A percentile compares a stretch with the other conserved stretches of the same genome.
These are phyloP conservation scores for Lepidurus couesii DNA, from an alignment of 1,140 invertebrate genomes.

Conservation along the genomic window DNA sequence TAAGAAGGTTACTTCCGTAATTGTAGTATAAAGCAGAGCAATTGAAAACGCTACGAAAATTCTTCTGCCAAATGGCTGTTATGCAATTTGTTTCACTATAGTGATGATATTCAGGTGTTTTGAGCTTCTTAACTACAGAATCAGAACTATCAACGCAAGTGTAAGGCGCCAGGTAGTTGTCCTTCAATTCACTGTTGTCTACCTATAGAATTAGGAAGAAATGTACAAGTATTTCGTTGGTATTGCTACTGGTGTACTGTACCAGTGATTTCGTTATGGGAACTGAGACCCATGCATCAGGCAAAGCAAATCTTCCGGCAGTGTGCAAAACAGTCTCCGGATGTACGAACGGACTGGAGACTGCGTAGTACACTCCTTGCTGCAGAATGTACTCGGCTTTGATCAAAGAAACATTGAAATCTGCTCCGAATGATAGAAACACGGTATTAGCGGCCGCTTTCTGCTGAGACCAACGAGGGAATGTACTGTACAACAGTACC, in stretches of 20 bases:
- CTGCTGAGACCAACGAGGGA: too few relatives aligned
- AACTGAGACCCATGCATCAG: neutral
- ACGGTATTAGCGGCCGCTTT: too few relatives aligned
- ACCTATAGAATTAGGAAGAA: neutral
- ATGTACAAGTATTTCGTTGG: neutral
- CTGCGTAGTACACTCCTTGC: conserved; percentile 28
- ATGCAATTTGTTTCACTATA: neutral
- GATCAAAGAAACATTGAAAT: conserved; percentile 20
- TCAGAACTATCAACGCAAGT: neutral
- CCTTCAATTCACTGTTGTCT: neutral
- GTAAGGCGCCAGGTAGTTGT: neutral
- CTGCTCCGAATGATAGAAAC: neutral
- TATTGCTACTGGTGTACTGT: neutral
- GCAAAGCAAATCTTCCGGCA: neutral
- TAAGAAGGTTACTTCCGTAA: neutral
- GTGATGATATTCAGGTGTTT: neutral
- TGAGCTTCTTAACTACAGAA: neutral
- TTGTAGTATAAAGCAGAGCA: neutral
- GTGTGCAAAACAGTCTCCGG: conserved; percentile 27
- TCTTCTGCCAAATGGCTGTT: neutral
- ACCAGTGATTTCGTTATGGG: neutral
- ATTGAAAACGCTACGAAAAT: neutral
- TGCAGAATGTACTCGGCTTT: conserved; percentile 9
- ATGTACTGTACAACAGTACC: too few relatives aligned
- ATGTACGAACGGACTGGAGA: conserved; percentile 22